Evolutionary conservation across 2,888 invertebrate species (phyloP), one percentile per base, ranked within the genome.

Genomic region (Stenchaetothrips biformis): DNA sequence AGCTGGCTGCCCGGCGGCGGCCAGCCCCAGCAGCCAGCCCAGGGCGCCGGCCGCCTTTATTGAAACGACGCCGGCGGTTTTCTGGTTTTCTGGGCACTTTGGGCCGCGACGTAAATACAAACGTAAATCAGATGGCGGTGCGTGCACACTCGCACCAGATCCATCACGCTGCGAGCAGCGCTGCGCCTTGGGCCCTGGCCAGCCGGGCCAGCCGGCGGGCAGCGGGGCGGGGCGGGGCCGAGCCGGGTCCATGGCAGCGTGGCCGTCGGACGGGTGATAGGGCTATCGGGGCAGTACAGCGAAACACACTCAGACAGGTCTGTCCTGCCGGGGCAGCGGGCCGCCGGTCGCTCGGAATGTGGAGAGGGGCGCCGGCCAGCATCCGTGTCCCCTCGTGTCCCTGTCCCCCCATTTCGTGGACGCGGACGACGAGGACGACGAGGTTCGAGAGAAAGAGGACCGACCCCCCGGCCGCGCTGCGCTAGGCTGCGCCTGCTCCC

Each of bases 271-370:
- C 4, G 37, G 37, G 37, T 37, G 37, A 37, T 37, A 37, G 37
- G 37, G 37, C 67, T n/a, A 74, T 25, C n/a, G 67, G 67, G 67
- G 11, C 67, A 11, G 13, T 53, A 74, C 67, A 74, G 67, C 67
- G 67, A 74, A 74, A 74, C 67, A 74, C 67, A 74, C 67, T 74
- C 67, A 74, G 67, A 25, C 67, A 9, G 67, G 67, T 21, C 67
- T 21, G 67, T n/a, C n/a, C 67, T 21, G 21, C 62, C 62, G 53
- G 53, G 37, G 4, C 37, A 4, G 37, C 37, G 37, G 37, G 37
- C 37, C 37, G 37, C 2, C 37, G 37, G 37, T 4, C 37, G 37
- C 2, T 37, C 37, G 37, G 37, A 37, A 37, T 37, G 37, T 37
- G 37, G 37, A 37, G 37, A 37, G 37, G 37, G 4, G 37, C 2